phyloP scores from a whole-genome alignment of 2,888 invertebrate genomes.

The Eristalis arbustorum region DNA sequence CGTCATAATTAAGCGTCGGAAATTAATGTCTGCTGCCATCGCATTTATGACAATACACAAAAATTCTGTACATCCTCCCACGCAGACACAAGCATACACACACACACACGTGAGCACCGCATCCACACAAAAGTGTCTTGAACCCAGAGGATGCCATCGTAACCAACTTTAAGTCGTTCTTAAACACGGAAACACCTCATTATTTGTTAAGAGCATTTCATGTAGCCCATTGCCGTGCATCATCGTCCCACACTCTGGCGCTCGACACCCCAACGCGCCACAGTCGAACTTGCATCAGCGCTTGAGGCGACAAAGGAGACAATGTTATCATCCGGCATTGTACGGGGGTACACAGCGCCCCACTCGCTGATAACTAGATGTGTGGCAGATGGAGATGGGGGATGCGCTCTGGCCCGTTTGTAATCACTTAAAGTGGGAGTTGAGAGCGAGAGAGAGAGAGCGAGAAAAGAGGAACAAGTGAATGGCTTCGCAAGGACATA shows the following conservation, averaged over 20 bases:
- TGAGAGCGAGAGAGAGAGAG: not conserved
- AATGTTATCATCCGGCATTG: constrained; percentile 54
- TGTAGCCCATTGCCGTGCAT: constrained; percentile 58
- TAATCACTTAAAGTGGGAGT: constrained; percentile 62
- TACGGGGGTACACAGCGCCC: not conserved
- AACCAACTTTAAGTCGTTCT: constrained; percentile 62
- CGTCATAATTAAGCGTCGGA: constrained; percentile 63
- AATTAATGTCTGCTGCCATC: constrained; percentile 61
- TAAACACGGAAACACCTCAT: constrained; percentile 69
- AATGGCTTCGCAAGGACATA: constrained; percentile 64
- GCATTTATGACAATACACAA: constrained; percentile 62
- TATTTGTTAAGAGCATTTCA: constrained; percentile 64
- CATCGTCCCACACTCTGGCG: constrained; percentile 12
- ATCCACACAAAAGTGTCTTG: constrained; percentile 39
- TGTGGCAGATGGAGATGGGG: not conserved
- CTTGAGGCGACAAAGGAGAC: constrained; percentile 46
- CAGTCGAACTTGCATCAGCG: constrained; percentile 23
- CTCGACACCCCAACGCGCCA: not conserved
- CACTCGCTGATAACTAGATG: constrained; percentile 41
- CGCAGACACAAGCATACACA: not conserved
- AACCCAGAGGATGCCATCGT: constrained; percentile 39
- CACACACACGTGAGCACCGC: not conserved
- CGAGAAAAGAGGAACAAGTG: constrained; percentile 31
- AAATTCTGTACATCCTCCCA: constrained; percentile 12
- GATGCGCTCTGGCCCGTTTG: constrained; percentile 45